Base-by-base conservation (phyloP, 2,888 invertebrate species). In the Polydrusus pterygomalis region DNA sequence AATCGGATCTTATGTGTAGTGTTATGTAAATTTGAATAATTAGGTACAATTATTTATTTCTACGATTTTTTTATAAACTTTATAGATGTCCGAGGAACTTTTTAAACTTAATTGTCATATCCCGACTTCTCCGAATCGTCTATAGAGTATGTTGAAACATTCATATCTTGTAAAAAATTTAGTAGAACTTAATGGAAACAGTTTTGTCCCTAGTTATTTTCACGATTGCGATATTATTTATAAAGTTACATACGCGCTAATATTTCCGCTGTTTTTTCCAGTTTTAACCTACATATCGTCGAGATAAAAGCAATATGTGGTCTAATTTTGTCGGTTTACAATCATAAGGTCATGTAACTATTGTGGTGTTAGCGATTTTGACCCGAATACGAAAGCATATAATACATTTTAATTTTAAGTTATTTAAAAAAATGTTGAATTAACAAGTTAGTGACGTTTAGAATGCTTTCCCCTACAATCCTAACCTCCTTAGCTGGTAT, bases 401-500 rank as follows among this genome's bases (percentile, higher is more conserved):
- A 45, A 45, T 45, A 45, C 10, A 45, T 13, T 1, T 15, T 15
- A 15, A 15, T 45, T 45, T 9, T 40, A 30, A 30, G 30, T 30
- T 30, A 6, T 2, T 30, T 34, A 10, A 34, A 34, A 34, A 34
- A 34, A 8, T 34, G 34, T 34, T 10, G 34, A 25, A 5, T 25
- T 5, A 5, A n/a, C 30, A 34, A 34, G 34, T 34, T 34, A 34
- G 34, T 34, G 34, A 10, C 8, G 34, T 25, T 25, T 25, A 5
- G 1, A 25, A 25, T 25, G 5, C 5, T n/a, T n/a, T 25, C 5
- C 25, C 25, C 25, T 25, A 25, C 25, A 1, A 3, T 25, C 5
- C n/a, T n/a, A n/a, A n/a, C n/a, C n/a, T n/a, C n/a, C n/a, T n/a
- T 98, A 54, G 96, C 96, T 81, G 97, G 97, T 18, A 97, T 96